Percentiles rank a stretch among this genome's conserved stretches.
These are phyloP conservation scores for Dipus sagitta DNA, from an alignment of 2,797 vertebrate genomes.

Conservation along the genomic window DNA sequence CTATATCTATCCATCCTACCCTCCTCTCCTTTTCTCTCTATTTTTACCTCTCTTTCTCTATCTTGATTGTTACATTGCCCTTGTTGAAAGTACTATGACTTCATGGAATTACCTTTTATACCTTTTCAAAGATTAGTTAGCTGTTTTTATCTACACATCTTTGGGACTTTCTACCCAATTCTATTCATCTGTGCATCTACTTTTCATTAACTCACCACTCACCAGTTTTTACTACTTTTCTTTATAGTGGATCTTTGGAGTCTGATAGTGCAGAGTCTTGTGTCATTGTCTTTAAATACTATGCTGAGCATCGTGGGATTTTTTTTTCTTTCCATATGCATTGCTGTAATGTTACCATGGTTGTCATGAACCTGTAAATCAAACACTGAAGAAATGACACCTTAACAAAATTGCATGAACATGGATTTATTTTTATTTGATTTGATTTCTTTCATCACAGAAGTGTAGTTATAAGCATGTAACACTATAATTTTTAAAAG, in stretches of 20 bases:
- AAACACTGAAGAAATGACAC: neutral
- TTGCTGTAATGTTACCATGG: neutral
- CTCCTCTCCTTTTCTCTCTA: neutral
- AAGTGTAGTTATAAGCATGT: neutral
- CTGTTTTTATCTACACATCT: neutral
- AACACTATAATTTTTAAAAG: neutral
- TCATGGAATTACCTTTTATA: neutral
- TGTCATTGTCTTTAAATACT: neutral
- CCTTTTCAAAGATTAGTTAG: neutral
- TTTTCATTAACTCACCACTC: neutral
- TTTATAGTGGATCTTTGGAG: neutral
- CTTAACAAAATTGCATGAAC: neutral
- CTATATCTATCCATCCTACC: neutral
- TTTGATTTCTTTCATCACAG: neutral
- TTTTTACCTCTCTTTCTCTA: neutral
- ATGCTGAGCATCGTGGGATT: neutral
- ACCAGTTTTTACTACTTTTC: neutral
- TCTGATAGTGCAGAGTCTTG: neutral
- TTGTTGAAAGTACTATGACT: neutral
- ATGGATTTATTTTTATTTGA: neutral
- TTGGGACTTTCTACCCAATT: neutral
- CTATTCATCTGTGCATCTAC: neutral
- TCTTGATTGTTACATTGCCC: neutral
- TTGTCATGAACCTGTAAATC: neutral
- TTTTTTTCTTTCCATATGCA: neutral